phyloP scores from a whole-genome alignment of 2,113 vertebrate species.

The Gracilinanus agilis region DNA sequence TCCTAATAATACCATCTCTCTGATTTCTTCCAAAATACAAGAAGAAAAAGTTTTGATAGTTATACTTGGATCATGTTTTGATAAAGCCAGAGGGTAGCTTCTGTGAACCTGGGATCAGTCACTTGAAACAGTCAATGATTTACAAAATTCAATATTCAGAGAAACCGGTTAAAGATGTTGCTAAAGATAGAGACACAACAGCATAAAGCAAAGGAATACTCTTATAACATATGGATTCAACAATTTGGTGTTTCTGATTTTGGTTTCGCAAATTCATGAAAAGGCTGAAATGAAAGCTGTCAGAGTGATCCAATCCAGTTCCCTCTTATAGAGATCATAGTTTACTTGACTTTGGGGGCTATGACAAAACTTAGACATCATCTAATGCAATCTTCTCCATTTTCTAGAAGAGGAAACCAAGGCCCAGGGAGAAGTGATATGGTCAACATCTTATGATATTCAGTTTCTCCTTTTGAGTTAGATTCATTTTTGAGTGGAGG shows the following conservation, averaged over 20 bases:
- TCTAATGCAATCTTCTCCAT: neutral
- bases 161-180: constrained; percentile 63
- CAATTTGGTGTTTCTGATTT: neutral
- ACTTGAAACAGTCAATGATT: constrained; percentile 73
- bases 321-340: neutral
- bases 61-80: constrained; percentile 57
- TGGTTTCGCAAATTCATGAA: neutral
- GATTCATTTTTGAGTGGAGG: neutral
- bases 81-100: constrained; percentile 74
- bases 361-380: neutral
- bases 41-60: constrained; percentile 69
- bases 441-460: neutral
- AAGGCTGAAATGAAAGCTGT: neutral
- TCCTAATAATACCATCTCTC: neutral
- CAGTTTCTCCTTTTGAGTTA: neutral
- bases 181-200: constrained; percentile 65
- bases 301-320: neutral
- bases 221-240: neutral
- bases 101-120: constrained; percentile 79
- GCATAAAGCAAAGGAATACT: constrained; percentile 53
- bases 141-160: constrained; percentile 54
- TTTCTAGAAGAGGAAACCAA: neutral
- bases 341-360: neutral
- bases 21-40: constrained; percentile 49
- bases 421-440: neutral